Evolutionary conservation across 1,140 invertebrate genomes (phyloP), one percentile per base, ranked within the genome.

Genomic region (Aphelenchoides avenae): DNA sequence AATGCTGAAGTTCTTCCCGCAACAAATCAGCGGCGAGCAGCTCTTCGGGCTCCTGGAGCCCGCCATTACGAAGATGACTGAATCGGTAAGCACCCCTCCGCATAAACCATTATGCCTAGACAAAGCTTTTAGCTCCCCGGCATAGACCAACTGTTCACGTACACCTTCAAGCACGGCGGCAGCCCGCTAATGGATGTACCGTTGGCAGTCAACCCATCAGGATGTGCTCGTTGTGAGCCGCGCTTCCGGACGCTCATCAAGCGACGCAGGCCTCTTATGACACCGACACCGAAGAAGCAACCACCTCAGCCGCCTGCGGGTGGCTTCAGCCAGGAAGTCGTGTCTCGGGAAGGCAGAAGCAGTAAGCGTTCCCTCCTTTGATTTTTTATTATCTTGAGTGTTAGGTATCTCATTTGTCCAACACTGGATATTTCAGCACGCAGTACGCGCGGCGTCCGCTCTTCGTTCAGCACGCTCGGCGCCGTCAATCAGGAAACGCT

Each of bases 41-140:
- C 80, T 99, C 2, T 98, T 96, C 79, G 95, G 95, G 0, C 81
- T 99, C 4, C 91, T 87, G 0, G 94, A 99, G 78, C 90, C 91
- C 0, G 86, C 90, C 20, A 87, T 99, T 42, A 86, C 94, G 2
- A 83, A 91, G 24, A 89, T 97, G 2, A 75, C 83, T 24, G 83
- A 85, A 76, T 60, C 57, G 46, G 56, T 58, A 11, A n/a, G 55
- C 3, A 15, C 83, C 81, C 31, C 61, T 76, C 61, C 55, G 52
- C 33, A 40, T 30, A 27, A 60, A 36, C 52, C 46, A n/a, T 27
- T 33, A 27, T 57, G 24, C 26, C 29, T 49, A 30, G 48, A 51
- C 47, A 52, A 56, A 57, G 48, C 67, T 67, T 77, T 66, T 74
- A 84, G 75, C 71, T 86, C 52, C 81, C 83, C 77, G 93, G 94